Conservation (phyloP, 2,113 vertebrate genomes). For the Pithys albifrons region DNA sequence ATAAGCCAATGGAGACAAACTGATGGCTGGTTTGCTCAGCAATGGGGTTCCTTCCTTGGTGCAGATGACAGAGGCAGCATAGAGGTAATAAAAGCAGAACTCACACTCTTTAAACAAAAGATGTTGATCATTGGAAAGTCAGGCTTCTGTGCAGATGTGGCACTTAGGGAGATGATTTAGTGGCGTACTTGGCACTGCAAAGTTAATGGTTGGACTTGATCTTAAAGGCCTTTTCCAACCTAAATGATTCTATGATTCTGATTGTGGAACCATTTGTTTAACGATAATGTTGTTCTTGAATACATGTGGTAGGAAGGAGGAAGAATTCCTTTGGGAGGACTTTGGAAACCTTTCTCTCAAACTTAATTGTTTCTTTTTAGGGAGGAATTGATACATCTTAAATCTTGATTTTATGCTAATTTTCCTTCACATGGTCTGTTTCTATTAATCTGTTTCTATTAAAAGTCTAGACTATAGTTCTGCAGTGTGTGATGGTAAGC, state of each 20-base stretch:
- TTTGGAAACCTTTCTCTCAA: constrained; percentile 2
- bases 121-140: not conserved
- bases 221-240: not conserved
- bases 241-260: not conserved
- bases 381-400: constrained; percentile 14
- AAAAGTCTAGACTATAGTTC: constrained; percentile 19
- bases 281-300: not conserved
- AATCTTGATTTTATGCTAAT: constrained; percentile 44
- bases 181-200: not conserved
- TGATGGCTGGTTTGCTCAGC: not conserved
- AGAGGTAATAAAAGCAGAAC: not conserved
- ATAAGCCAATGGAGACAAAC: not conserved
- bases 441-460: constrained; percentile 38
- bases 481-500: not conserved
- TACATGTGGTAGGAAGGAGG: not conserved
- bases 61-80: not conserved
- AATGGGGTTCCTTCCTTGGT: not conserved
- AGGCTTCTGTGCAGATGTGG: not conserved
- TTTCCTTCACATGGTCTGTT: constrained; percentile 48
- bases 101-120: not conserved
- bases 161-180: not conserved
- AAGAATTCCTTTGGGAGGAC: not conserved
- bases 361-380: not conserved
- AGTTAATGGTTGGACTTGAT: not conserved
- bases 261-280: not conserved